Evolutionary conservation across 2,888 invertebrate genomes (phyloP).

Genomic region (Oxycera nigricornis): DNA sequence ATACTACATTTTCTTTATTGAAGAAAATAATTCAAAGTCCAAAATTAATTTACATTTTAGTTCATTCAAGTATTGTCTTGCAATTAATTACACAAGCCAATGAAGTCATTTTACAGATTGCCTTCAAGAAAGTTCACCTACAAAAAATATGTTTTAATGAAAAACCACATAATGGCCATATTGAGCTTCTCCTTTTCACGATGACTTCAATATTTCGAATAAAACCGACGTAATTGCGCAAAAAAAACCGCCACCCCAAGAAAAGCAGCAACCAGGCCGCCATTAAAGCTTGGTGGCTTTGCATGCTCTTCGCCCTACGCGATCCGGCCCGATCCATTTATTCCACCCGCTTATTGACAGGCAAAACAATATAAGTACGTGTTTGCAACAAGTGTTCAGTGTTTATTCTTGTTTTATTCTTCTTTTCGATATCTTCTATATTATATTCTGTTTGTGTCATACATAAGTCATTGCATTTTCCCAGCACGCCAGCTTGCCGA

Average conservation of each 20-base stretch:
- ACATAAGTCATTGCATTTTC: constrained; percentile 16
- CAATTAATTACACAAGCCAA: no score
- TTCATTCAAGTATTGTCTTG: no score
- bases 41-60: no score
- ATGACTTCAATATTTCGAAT: neutral
- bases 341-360: constrained; percentile 7
- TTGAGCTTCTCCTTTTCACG: neutral
- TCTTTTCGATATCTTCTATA: neutral
- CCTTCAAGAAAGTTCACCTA: no score
- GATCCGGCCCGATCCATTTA: no score
- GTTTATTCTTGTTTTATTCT: neutral
- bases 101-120: no score
- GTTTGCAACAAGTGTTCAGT: constrained; percentile 4
- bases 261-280: neutral
- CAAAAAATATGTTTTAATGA: no score
- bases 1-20: no score
- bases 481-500: neutral
- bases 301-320: constrained; percentile 2
- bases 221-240: constrained; percentile 14
- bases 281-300: constrained; percentile 18
- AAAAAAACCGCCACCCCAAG: neutral
- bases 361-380: constrained; percentile 25
- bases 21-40: no score
- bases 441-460: constrained; percentile 1
- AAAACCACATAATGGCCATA: neutral